Evolutionary conservation across 2,113 vertebrate genomes (phyloP).

Genomic region (Podiceps cristatus): DNA sequence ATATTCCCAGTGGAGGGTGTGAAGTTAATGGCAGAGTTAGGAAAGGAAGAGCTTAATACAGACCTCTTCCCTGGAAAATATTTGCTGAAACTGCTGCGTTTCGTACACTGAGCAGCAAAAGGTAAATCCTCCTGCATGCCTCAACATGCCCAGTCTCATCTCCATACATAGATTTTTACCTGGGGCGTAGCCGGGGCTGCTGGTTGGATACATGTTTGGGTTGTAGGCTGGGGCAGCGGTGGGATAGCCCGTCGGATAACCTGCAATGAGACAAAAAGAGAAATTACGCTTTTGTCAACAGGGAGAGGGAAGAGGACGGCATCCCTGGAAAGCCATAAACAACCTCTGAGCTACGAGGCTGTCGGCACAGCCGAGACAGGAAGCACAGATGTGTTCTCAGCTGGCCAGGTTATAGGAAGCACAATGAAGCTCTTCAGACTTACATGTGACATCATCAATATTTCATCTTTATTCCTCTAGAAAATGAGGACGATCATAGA

Average conservation of each 20-base stretch:
- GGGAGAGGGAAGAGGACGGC: not conserved
- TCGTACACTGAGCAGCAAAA: not conserved
- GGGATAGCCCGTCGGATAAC: slow-evolving; percentile 94
- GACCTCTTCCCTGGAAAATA: not conserved
- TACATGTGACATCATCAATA: not conserved
- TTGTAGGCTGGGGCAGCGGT: slow-evolving; percentile 94
- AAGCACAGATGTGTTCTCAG: not conserved
- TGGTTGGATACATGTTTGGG: slow-evolving; percentile 94
- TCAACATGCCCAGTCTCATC: accelerated
- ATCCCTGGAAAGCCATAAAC: not conserved
- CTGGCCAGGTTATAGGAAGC: not conserved
- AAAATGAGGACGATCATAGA: not conserved
- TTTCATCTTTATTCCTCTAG: not conserved
- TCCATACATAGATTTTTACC: slow-evolving; percentile 66
- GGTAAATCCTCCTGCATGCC: not conserved
- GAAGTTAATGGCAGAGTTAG: not conserved
- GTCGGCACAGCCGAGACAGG: not conserved
- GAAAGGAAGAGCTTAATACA: not conserved
- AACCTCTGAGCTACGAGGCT: not conserved
- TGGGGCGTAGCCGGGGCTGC: slow-evolving; percentile 96
- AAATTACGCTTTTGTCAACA: not conserved
- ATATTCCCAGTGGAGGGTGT: not conserved
- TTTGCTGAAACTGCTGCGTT: not conserved
- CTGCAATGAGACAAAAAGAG: slow-evolving; percentile 71
- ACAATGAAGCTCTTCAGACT: not conserved